Percentiles rank a stretch among this genome's conserved stretches.
Evolutionary conservation across 1,140 invertebrate species (phyloP).

Genomic region (Euborellia annulipes): DNA sequence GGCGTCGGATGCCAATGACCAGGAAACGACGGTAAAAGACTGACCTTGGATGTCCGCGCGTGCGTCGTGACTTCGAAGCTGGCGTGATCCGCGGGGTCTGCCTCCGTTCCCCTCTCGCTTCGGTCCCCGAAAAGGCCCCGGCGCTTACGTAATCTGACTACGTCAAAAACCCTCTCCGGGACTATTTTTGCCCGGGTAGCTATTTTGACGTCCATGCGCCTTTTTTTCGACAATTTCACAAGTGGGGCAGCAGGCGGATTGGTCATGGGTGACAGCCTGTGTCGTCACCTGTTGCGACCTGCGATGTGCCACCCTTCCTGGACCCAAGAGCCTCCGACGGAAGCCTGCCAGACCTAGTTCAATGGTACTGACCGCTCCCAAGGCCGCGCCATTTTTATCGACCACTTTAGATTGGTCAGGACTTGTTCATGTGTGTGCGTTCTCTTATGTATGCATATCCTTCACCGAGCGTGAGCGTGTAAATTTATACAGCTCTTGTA

Average conservation of each 20-base stretch:
- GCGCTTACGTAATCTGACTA: slow-evolving; percentile 6
- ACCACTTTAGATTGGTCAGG: slow-evolving; percentile 8
- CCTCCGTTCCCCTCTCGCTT: slow-evolving; percentile 10
- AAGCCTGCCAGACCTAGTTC: neutral
- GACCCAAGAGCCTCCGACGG: neutral
- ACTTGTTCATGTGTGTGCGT: too few relatives aligned
- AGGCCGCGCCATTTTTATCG: slow-evolving; percentile 4
- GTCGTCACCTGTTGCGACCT: slow-evolving; percentile 10
- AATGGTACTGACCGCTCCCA: slow-evolving; percentile 2
- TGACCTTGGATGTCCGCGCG: too few relatives aligned
- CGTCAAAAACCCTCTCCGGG: slow-evolving; percentile 10
- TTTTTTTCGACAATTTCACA: slow-evolving; percentile 1
- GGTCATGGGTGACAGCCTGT: slow-evolving; percentile 17
- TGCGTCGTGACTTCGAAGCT: too few relatives aligned
- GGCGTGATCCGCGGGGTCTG: neutral
- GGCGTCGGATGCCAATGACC: slow-evolving; percentile 12
- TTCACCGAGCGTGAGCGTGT: too few relatives aligned
- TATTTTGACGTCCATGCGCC: slow-evolving; percentile 2
- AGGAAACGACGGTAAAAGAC: slow-evolving; percentile 6
- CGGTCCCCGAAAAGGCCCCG: neutral
- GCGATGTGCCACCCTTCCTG: neutral
- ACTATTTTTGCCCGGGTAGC: neutral
- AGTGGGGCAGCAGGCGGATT: slow-evolving; percentile 1
- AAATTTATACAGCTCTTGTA: too few relatives aligned
- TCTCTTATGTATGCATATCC: too few relatives aligned